A percentile compares a stretch with the other conserved stretches of the same genome.
Evolutionary conservation across 2,113 vertebrate species (phyloP).

Genomic region (Eretmochelys imbricata): DNA sequence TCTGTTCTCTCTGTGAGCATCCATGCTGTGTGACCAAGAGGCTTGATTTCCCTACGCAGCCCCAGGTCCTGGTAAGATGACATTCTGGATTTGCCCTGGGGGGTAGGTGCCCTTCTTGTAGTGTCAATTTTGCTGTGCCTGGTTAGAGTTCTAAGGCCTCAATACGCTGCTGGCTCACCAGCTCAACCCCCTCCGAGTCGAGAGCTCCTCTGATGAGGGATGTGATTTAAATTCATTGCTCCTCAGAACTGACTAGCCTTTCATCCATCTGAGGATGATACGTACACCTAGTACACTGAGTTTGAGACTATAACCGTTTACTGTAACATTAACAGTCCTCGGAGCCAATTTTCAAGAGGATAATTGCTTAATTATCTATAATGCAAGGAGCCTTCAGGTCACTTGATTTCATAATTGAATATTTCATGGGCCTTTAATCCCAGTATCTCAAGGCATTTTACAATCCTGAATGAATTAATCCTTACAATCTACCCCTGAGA

Average conservation of each 20-base stretch:
- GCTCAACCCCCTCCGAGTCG: background rate
- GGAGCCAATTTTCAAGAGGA: background rate
- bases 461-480: background rate
- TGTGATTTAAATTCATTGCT: background rate
- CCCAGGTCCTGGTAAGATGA: background rate
- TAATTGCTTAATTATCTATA: background rate
- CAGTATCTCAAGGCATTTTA: background rate
- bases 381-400: background rate
- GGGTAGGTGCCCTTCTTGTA: background rate
- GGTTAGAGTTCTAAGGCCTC: fast-evolving
- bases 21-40: background rate
- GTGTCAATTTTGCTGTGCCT: background rate
- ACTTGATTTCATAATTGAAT: background rate
- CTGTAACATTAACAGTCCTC: background rate
- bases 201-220: background rate
- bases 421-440: background rate
- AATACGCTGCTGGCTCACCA: background rate
- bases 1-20: background rate
- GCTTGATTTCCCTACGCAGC: background rate
- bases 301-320: background rate
- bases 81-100: background rate
- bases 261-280: background rate
- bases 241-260: fast-evolving
- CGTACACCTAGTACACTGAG: background rate
- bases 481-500: background rate